Percentiles rank a stretch among this genome's conserved stretches.
phyloP scores from a whole-genome alignment of 2,797 vertebrate genomes.

The Bothrops alternatus region DNA sequence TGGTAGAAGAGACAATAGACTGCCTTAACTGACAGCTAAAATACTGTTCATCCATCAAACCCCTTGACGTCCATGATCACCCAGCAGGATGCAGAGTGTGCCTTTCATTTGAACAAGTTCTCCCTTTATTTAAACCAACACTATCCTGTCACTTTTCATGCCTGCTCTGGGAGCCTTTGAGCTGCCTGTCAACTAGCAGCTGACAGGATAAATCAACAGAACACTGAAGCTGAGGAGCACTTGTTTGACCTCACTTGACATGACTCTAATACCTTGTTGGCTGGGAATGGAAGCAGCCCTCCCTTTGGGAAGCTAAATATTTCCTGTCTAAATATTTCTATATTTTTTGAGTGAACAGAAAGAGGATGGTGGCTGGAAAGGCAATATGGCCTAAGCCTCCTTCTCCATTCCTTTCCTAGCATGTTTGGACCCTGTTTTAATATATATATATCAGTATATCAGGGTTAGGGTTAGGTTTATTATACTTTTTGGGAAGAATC shows the following conservation, averaged over 20 bases:
- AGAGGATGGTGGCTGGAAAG: slow-evolving; percentile 6
- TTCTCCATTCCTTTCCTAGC: not conserved
- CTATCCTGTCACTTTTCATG: not conserved
- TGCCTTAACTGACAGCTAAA: slow-evolving; percentile 40
- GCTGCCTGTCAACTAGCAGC: slow-evolving; percentile 50
- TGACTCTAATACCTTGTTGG: slow-evolving; percentile 59
- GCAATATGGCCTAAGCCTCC: slow-evolving; percentile 4
- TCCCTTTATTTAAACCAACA: slow-evolving; percentile 31
- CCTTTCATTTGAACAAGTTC: slow-evolving; percentile 35
- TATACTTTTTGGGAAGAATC: not conserved
- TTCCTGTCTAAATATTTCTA: slow-evolving; percentile 56
- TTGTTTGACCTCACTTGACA: slow-evolving; percentile 60
- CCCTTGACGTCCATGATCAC: slow-evolving; percentile 49
- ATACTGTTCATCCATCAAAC: slow-evolving; percentile 34
- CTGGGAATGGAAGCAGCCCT: not conserved
- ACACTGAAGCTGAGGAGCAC: slow-evolving; percentile 51
- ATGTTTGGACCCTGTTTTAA: not conserved
- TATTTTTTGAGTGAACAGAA: slow-evolving; percentile 33
- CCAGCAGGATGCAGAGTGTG: slow-evolving; percentile 32
- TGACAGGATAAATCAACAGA: slow-evolving; percentile 61
- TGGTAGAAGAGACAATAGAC: slow-evolving; percentile 2
- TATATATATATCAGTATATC: not conserved
- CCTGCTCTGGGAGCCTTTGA: slow-evolving; percentile 29
- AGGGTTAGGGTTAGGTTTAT: not conserved
- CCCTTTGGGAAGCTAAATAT: slow-evolving; percentile 54